Evolutionary conservation across 1,140 invertebrate species (phyloP).

Genomic region (Ostrea denselamellosa): DNA sequence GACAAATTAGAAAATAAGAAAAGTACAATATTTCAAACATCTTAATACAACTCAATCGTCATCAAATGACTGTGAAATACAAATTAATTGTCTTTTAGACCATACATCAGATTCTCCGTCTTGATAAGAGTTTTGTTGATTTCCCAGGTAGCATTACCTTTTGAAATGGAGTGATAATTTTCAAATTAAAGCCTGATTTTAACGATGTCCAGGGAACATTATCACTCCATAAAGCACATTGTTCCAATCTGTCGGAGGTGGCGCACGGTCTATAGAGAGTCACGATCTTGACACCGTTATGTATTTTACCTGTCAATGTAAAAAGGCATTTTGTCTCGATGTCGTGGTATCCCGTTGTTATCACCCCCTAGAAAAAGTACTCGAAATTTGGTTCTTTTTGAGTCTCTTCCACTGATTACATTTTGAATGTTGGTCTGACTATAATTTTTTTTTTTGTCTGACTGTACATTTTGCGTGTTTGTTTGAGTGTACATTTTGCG

Average conservation of each 20-base stretch:
- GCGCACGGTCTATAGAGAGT: background rate
- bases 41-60: background rate
- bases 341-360: too few relatives aligned
- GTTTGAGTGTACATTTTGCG: too few relatives aligned
- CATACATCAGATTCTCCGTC: background rate
- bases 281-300: too few relatives aligned
- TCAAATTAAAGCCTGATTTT: constrained; percentile 3
- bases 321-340: too few relatives aligned
- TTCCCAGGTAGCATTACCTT: constrained; percentile 32
- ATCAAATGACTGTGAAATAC: constrained; percentile 30
- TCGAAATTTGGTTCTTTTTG: too few relatives aligned
- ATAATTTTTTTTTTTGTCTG: too few relatives aligned
- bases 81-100: constrained; percentile 18
- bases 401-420: too few relatives aligned
- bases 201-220: background rate
- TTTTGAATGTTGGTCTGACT: too few relatives aligned
- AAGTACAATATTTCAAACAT: background rate
- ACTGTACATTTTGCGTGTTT: too few relatives aligned
- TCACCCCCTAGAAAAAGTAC: too few relatives aligned
- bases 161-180: background rate
- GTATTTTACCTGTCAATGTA: too few relatives aligned
- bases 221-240: background rate
- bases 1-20: constrained; percentile 29
- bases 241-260: constrained; percentile 4
- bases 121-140: constrained; percentile 32